Base-by-base conservation (phyloP, 2,888 invertebrate genomes). In the Synergus gifuensis region DNA sequence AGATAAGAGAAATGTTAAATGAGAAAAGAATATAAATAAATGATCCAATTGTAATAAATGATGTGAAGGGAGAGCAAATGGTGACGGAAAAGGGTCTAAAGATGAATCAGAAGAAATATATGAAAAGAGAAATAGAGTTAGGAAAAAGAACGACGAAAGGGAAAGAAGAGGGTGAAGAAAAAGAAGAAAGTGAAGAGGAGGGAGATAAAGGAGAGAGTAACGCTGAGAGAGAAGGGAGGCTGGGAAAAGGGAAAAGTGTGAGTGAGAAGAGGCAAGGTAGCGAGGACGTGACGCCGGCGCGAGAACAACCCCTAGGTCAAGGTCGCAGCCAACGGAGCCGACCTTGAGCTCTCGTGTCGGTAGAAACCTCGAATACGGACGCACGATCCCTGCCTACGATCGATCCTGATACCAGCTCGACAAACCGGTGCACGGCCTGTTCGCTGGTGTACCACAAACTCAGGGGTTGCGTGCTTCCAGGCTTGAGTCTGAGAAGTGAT, bases 271-370 rank as follows among this genome's bases (percentile, higher is more conserved):
- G n/a, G 60, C 18, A 60, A 66, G 46, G n/a, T 22, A 9, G 22
- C 7, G 9, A 63, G 78, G 22, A 76, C 40, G 78, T 73, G 78
- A 78, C 78, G 78, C 78, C 54, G 44, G 91, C 91, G 91, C 90
- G 90, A 86, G 88, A 87, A 88, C 85, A 87, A 87, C 88, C 87
- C 86, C 88, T 90, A 90, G 91, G 91, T 90, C 90, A 91, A 91
- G 91, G 91, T 90, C 88, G 79, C 79, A 67, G 80, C 77, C 40
- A 80, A 79, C 76, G 80, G 49, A 81, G 78, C 73, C 76, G 76
- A 76, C 83, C 81, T 80, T 80, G 82, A 80, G 73, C 77, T 54
- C 54, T 73, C 73, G 73, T 73, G 73, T 73, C 36, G 36, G 36
- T 73, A 49, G 79, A 81, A 82, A 76, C 77, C 80, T 83, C 83